Base-by-base conservation (phyloP, 2,888 invertebrate genomes). In the Hemicrepidius hirtus region DNA sequence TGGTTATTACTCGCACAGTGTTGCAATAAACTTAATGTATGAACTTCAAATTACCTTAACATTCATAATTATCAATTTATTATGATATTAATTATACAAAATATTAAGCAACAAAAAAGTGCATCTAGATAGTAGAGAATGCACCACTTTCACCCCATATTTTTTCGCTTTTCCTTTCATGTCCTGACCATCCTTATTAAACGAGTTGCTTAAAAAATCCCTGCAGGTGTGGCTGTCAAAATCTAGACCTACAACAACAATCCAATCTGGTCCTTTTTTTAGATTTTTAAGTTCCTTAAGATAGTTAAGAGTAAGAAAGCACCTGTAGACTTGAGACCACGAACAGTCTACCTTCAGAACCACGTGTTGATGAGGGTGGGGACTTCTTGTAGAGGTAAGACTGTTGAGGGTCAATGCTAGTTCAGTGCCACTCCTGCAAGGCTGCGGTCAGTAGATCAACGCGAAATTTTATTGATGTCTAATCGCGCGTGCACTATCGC, bases 361-460 rank as follows among this genome's bases (percentile, higher is more conserved):
- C 84, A 84, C 84, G 84, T 84, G 84, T 79, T 80, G 79, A 79
- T 79, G 80, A 81, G 80, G 84, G 84, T 84, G 84, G 84, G 84
- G 84, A 83, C 82, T 81, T 75, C 76, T 81, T 80, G 80, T 79
- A 81, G 81, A 82, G 79, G 79, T 80, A 81, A 83, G 83, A 82
- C 80, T 81, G 80, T 82, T 84, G 85, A 87, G 87, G 87, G 87
- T 87, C 87, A 87, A 86, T 86, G 86, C 85, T 85, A 86, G 85
- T 85, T 86, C 86, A 86, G 85, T 85, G 86, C 85, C 85, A 85
- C 83, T 84, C 83, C 84, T 81, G 84, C 85, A 86, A 86, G 86
- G 86, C 86, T 86, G 84, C 85, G 85, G 84, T 84, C 83, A 85
- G 80, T 84, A 83, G 84, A 85, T 83, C 82, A 83, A 77, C 76